These are phyloP conservation scores for Crotalus tigris DNA, from an alignment of 2,113 vertebrate species.

Conservation along the genomic window DNA sequence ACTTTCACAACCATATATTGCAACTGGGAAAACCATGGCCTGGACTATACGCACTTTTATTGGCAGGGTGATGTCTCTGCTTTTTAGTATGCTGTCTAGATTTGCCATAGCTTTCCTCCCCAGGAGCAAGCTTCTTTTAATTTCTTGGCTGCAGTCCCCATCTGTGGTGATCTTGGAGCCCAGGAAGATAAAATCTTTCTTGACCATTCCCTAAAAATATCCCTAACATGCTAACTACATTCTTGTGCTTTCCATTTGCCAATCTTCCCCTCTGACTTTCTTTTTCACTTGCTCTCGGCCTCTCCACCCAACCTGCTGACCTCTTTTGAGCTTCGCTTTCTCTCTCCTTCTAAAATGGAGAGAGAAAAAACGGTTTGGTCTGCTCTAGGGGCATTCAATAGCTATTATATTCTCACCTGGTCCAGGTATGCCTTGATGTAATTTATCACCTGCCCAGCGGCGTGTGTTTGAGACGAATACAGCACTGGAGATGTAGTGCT, in stretches of 20 bases:
- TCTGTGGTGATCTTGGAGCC: no score
- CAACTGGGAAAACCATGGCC: no score
- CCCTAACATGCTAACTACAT: background rate
- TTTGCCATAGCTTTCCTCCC: no score
- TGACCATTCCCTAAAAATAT: background rate
- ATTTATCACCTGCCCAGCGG: constrained; percentile 6
- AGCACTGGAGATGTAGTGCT: constrained; percentile 66
- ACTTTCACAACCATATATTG: no score
- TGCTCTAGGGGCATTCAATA: background rate
- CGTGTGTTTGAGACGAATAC: constrained; percentile 72
- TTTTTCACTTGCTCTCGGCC: background rate
- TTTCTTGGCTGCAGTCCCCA: no score
- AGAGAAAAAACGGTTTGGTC: background rate
- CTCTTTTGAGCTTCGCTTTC: background rate
- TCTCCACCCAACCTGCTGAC: background rate
- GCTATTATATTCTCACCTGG: constrained; percentile 67
- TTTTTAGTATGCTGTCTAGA: no score
- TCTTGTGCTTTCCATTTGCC: background rate
- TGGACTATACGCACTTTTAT: no score
- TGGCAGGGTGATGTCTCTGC: no score
- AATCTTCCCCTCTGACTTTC: background rate
- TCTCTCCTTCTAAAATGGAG: background rate
- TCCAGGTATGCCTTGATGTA: constrained; percentile 57
- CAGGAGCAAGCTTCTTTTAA: no score
- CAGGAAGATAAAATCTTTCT: background rate